These are phyloP conservation scores for Caerostris extrusa DNA, from an alignment of 1,140 invertebrate species.

Conservation along the genomic window DNA sequence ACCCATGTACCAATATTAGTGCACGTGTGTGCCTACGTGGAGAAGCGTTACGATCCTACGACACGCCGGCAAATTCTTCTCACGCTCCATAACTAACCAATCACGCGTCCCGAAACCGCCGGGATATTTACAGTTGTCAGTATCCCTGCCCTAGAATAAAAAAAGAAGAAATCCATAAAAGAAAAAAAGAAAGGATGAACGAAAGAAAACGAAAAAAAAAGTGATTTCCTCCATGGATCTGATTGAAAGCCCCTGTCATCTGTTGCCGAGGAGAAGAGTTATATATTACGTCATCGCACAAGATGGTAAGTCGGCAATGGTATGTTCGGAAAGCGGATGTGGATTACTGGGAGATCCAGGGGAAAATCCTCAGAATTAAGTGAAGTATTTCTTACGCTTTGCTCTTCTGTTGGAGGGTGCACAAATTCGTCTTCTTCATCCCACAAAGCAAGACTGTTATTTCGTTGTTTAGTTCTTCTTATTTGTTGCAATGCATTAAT, in stretches of 20 bases:
- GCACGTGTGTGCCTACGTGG: constrained; percentile 54
- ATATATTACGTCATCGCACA: constrained; percentile 56
- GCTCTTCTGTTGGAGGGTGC: background rate
- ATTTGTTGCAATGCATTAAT: too few species aligned
- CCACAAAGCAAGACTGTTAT: too few species aligned
- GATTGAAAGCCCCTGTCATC: constrained; percentile 72
- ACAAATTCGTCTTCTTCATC: background rate
- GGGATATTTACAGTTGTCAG: constrained; percentile 33
- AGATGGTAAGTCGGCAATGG: constrained; percentile 2
- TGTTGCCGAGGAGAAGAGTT: constrained; percentile 58
- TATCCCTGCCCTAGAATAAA: background rate
- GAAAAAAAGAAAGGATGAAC: background rate
- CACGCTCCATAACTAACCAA: constrained; percentile 74
- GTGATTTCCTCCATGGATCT: constrained; percentile 61
- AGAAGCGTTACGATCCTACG: constrained; percentile 69
- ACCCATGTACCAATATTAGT: constrained; percentile 45
- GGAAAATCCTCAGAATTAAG: constrained; percentile 52
- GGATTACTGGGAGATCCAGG: constrained; percentile 46
- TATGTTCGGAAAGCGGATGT: constrained; percentile 20
- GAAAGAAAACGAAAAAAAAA: constrained; percentile 3
- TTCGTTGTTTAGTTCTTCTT: too few species aligned
- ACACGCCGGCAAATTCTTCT: constrained; percentile 65
- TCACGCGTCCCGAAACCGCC: constrained; percentile 69
- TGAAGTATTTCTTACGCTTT: background rate
- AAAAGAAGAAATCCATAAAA: background rate